Percentiles rank a stretch among this genome's conserved stretches.
Evolutionary conservation across 2,888 invertebrate species (phyloP).

Genomic region (Caenorhabditis sp.): DNA sequence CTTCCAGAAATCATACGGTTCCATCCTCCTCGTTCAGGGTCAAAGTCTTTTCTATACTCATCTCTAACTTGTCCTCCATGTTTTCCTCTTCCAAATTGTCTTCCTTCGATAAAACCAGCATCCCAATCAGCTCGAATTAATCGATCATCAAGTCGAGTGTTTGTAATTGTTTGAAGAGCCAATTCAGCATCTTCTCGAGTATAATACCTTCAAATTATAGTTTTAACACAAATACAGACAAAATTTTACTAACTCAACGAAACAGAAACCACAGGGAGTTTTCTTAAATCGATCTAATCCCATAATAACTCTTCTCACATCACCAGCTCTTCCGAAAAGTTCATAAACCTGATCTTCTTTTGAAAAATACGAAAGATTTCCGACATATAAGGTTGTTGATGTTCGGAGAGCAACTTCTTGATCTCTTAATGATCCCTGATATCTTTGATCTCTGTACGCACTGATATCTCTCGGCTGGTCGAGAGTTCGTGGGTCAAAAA

Average conservation of each 20-base stretch:
- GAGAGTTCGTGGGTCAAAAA: conserved; percentile 50
- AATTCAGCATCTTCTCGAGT: conserved; percentile 75
- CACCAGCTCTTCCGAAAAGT: conserved; percentile 92
- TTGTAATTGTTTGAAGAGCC: conserved; percentile 85
- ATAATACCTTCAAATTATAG: conserved; percentile 72
- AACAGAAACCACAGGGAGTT: conserved; percentile 99
- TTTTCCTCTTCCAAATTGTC: conserved; percentile 96
- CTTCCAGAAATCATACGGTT: conserved; percentile 74
- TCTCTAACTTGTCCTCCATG: conserved; percentile 98
- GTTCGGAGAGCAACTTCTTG: conserved; percentile 80
- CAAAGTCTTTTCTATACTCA: conserved; percentile 96
- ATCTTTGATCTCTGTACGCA: conserved; percentile 68
- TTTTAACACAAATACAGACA: conserved; percentile 15
- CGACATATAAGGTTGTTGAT: conserved; percentile 89
- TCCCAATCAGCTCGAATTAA: conserved; percentile 98
- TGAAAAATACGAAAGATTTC: conserved; percentile 96
- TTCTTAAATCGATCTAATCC: conserved; percentile 96
- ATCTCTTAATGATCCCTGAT: conserved; percentile 62
- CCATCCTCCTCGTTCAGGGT: conserved; percentile 94
- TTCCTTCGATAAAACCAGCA: conserved; percentile 95
- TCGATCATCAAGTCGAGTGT: conserved; percentile 83
- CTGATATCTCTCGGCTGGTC: conserved; percentile 53
- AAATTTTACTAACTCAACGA: conserved; percentile 81
- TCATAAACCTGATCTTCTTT: conserved; percentile 94
- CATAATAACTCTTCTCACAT: conserved; percentile 91